A percentile compares a stretch with the other conserved stretches of the same genome.
These are phyloP conservation scores for Pagetopsis macropterus DNA, from an alignment of 2,797 vertebrate species.

Conservation along the genomic window DNA sequence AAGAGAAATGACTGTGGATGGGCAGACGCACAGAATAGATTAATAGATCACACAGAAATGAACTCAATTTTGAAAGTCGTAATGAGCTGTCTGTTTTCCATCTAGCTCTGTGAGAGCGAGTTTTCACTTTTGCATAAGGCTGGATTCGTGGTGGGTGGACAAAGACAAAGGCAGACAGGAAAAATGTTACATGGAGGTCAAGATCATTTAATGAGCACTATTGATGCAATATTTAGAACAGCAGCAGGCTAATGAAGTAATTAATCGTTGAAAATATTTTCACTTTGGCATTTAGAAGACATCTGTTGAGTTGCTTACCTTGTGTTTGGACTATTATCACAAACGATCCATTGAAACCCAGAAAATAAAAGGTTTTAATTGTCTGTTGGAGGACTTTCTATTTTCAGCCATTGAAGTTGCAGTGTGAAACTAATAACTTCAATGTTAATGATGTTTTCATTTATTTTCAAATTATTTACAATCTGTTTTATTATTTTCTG, in stretches of 20 bases:
- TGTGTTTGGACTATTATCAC: constrained; percentile 13
- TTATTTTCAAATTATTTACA: too few species aligned
- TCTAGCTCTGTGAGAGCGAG: constrained; percentile 25
- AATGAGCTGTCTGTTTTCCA: constrained; percentile 79
- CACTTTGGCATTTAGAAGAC: constrained; percentile 40
- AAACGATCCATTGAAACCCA: constrained; percentile 10
- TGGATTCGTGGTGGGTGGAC: constrained; percentile 24
- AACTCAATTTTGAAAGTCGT: constrained; percentile 76
- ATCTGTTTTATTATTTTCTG: too few species aligned
- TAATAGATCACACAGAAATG: constrained; percentile 78
- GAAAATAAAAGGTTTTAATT: constrained; percentile 1
- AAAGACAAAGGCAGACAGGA: constrained; percentile 25
- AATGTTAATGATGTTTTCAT: background rate
- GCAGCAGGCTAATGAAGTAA: constrained; percentile 56
- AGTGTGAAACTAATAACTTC: background rate
- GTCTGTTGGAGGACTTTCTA: background rate
- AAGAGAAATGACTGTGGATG: constrained; percentile 63
- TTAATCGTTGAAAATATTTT: constrained; percentile 52
- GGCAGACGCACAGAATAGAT: constrained; percentile 71
- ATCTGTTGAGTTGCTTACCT: constrained; percentile 57
- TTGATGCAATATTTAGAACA: constrained; percentile 62
- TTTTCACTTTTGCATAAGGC: constrained; percentile 34
- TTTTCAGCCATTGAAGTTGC: background rate
- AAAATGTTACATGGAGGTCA: constrained; percentile 51
- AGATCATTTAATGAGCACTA: constrained; percentile 57